Percentiles rank a stretch among this genome's conserved stretches.
phyloP scores from a whole-genome alignment of 2,888 invertebrate genomes.

The Aphrophora alni region DNA sequence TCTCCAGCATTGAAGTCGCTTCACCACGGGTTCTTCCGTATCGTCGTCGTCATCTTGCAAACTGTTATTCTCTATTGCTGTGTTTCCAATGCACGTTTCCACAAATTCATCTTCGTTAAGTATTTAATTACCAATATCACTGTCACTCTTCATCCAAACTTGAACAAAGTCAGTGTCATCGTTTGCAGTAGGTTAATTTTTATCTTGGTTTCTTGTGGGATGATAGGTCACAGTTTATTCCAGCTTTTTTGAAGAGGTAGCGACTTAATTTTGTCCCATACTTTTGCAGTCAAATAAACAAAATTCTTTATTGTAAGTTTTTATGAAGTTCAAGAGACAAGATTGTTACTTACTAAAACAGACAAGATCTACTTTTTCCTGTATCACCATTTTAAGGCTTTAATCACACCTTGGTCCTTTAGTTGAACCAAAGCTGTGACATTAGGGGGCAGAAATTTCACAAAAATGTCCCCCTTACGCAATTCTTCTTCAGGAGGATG shows the following conservation, averaged over 20 bases:
- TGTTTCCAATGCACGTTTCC: slow-evolving; percentile 28
- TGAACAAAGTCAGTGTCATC: slow-evolving; percentile 24
- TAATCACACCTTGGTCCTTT: slow-evolving; percentile 48
- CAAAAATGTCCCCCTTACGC: background rate
- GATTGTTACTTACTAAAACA: slow-evolving; percentile 33
- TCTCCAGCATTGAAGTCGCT: slow-evolving; percentile 36
- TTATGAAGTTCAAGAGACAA: background rate
- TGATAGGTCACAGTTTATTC: slow-evolving; percentile 38
- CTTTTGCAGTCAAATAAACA: slow-evolving; percentile 19
- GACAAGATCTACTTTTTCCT: slow-evolving; percentile 41
- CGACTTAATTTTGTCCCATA: slow-evolving; percentile 41
- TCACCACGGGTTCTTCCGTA: slow-evolving; percentile 37
- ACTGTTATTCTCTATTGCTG: slow-evolving; percentile 24
- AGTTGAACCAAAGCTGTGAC: slow-evolving; percentile 47
- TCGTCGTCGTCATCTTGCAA: slow-evolving; percentile 25
- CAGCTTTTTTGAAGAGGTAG: slow-evolving; percentile 42
- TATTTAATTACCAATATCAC: slow-evolving; percentile 31
- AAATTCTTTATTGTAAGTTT: too few relatives aligned
- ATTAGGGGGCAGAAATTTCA: slow-evolving; percentile 44
- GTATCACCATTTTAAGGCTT: slow-evolving; percentile 48
- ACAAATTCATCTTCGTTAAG: slow-evolving; percentile 29
- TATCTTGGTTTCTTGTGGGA: background rate
- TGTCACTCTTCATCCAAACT: slow-evolving; percentile 33
- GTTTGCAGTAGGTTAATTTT: slow-evolving; percentile 20
- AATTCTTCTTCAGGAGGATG: slow-evolving; percentile 31